Conservation (phyloP, 2,797 vertebrate genomes). For the Peromyscus eremicus region DNA sequence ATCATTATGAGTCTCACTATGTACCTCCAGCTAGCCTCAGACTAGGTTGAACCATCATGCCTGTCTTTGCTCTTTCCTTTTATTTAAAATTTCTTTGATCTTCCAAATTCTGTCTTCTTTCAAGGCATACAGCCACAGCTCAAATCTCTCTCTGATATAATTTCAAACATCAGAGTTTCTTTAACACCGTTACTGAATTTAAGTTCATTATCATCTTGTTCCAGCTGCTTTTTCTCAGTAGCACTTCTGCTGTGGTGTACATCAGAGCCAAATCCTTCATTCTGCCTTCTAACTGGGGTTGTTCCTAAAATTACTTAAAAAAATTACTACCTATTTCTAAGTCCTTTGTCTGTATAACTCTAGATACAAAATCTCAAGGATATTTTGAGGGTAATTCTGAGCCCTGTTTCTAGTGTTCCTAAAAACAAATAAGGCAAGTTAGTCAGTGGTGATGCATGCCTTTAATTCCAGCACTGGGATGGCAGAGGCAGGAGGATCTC, state of each 20-base stretch:
- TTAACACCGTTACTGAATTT: neutral
- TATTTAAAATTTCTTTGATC: neutral
- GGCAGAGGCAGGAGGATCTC: neutral
- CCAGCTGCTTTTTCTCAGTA: neutral
- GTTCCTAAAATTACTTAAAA: neutral
- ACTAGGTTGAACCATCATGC: neutral
- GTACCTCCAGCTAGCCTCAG: neutral
- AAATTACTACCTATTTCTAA: neutral
- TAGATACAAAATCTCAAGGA: neutral
- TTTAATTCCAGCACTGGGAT: neutral
- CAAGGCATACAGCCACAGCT: neutral
- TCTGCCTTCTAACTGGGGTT: neutral
- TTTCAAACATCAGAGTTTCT: neutral
- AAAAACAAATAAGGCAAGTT: neutral
- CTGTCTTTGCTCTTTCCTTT: neutral
- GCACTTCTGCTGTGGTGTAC: neutral
- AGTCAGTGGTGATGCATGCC: too few relatives aligned
- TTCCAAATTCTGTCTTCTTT: conserved; percentile 15
- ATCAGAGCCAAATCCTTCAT: neutral
- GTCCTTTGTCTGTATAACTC: neutral
- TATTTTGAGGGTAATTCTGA: conserved; percentile 22
- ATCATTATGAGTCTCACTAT: neutral
- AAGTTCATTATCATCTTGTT: neutral
- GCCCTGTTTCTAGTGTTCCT: neutral
- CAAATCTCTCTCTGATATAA: neutral